A percentile compares a stretch with the other conserved stretches of the same genome.
phyloP scores from a whole-genome alignment of 2,113 vertebrate species.

The Bubo blakistoni region DNA sequence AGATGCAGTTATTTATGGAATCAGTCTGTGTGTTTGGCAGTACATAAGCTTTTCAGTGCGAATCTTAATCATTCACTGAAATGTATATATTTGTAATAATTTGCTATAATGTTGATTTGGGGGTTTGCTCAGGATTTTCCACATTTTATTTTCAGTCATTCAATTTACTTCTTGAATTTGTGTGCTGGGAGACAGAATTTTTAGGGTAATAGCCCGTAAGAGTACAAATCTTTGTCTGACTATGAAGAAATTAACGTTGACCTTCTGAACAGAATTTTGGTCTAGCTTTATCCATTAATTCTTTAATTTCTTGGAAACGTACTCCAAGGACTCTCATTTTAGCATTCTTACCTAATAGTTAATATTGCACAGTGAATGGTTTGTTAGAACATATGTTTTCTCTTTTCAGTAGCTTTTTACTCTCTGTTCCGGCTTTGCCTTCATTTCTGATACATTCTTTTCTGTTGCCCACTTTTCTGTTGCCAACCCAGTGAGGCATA shows the following conservation, averaged over 20 bases:
- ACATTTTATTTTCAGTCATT: neutral
- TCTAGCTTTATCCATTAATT: neutral
- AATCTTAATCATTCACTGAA: neutral
- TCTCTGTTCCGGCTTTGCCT: neutral
- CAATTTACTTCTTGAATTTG: neutral
- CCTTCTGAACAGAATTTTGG: neutral
- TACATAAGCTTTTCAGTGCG: neutral
- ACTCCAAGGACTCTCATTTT: neutral
- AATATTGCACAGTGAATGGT: neutral
- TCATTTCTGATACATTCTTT: neutral
- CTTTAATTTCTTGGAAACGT: neutral
- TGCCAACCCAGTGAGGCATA: neutral
- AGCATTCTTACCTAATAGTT: neutral
- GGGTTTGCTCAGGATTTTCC: neutral
- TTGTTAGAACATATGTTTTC: conserved; percentile 9
- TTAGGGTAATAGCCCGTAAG: neutral
- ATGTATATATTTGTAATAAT: neutral
- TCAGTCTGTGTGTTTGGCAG: neutral
- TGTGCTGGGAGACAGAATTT: neutral
- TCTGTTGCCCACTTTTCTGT: neutral
- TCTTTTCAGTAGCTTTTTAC: neutral
- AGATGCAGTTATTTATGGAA: neutral
- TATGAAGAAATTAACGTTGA: neutral
- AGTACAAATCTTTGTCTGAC: neutral
- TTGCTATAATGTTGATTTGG: neutral